Conservation (phyloP, 64 coral and sea anemone genomes). For the Astreopora myriophthalma region DNA sequence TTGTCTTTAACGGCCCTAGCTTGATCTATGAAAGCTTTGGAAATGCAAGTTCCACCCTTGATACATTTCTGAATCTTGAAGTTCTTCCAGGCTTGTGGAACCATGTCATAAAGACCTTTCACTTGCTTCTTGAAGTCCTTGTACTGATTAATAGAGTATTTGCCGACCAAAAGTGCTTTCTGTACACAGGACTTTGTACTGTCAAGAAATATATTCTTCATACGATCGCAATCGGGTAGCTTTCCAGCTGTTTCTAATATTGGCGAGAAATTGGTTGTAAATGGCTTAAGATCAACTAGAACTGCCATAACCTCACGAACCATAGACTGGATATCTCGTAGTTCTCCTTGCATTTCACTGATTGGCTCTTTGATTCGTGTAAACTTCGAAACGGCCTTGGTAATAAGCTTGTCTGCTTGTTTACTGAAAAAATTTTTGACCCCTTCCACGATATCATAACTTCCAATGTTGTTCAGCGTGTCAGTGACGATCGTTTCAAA, state of each 20-base stretch:
- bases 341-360: conserved; percentile 55
- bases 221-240: conserved; percentile 71
- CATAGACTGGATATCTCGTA: conserved; percentile 57
- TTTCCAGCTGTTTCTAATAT: conserved; percentile 67
- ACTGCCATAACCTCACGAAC: conserved; percentile 63
- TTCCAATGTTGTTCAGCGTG: conserved; percentile 69
- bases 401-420: conserved; percentile 74
- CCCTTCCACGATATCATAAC: conserved; percentile 63
- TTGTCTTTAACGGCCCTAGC: conserved; percentile 72
- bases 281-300: conserved; percentile 75
- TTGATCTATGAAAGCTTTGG: conserved; percentile 86
- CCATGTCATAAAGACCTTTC: conserved; percentile 43
- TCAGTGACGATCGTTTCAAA: conserved; percentile 65
- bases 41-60: conserved; percentile 83
- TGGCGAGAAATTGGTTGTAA: conserved; percentile 80
- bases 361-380: conserved; percentile 76
- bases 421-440: conserved; percentile 78
- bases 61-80: conserved; percentile 86
- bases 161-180: conserved; percentile 68
- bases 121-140: conserved; percentile 63
- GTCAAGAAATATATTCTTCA: conserved; percentile 44
- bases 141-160: conserved; percentile 55
- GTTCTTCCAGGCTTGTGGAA: conserved; percentile 72
- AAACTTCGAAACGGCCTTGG: conserved; percentile 67
- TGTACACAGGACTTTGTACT: conserved; percentile 72